A percentile compares a stretch with the other conserved stretches of the same genome.
Evolutionary conservation across 2,113 vertebrate genomes (phyloP).

Genomic region (Ptyas mucosa): DNA sequence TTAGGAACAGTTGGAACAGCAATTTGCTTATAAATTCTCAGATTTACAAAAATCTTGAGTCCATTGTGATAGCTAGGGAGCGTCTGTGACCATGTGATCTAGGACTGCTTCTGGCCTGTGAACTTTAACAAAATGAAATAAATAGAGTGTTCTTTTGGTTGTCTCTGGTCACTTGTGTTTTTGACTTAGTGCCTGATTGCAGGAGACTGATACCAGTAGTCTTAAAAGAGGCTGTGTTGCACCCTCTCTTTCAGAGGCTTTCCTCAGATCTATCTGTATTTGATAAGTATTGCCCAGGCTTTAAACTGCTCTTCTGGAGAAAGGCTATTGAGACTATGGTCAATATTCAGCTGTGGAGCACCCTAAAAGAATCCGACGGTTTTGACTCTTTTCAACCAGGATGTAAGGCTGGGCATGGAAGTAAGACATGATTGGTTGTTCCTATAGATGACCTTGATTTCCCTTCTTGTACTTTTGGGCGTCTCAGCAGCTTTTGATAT

Average conservation of each 20-base stretch:
- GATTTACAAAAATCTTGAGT: not conserved
- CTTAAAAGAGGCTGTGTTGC: not conserved
- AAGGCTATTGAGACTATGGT: not conserved
- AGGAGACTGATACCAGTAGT: not conserved
- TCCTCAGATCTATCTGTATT: not conserved
- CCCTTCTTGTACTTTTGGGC: not conserved
- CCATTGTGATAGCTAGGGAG: not conserved
- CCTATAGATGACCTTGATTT: not conserved
- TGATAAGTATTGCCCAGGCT: not conserved
- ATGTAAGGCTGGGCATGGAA: not conserved
- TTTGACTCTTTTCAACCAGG: not conserved
- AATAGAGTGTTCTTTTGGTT: not conserved
- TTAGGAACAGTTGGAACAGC: not conserved
- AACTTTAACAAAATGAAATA: not conserved
- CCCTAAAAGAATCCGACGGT: not conserved
- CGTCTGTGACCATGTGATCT: not conserved
- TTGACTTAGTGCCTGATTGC: not conserved
- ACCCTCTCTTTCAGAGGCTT: not conserved
- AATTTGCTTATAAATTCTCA: not conserved
- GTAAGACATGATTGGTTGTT: not conserved
- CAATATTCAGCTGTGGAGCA: not conserved
- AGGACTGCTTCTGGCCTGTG: not conserved
- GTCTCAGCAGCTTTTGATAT: not conserved
- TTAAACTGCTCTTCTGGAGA: not conserved
- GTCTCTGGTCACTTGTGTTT: not conserved